Conservation (phyloP, 2,113 vertebrate genomes). For the cattle (Bos taurus) region ARS-UCD2.0 NC_037345.1:47016501-47017000, state of each 20-base stretch:
- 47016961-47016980: too few relatives aligned
- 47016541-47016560: not conserved
- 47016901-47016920: not conserved
- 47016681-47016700: not conserved
- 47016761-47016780: not conserved
- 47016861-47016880: not conserved
- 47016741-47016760: not conserved
- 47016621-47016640: not conserved
- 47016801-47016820: not conserved
- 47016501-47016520: not conserved
- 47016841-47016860: not conserved
- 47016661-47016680: not conserved
- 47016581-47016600: not conserved
- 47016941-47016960: too few relatives aligned
- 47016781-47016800: not conserved
- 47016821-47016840: not conserved
- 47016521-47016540: not conserved
- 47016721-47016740: not conserved
- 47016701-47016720: not conserved
- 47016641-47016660: not conserved
- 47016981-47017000: too few relatives aligned
- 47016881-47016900: not conserved
- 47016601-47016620: not conserved
- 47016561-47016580: not conserved
- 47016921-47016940: too few relatives aligned